Base-by-base conservation (phyloP, 2,113 vertebrate species). In the Megatriorchis doriae region DNA sequence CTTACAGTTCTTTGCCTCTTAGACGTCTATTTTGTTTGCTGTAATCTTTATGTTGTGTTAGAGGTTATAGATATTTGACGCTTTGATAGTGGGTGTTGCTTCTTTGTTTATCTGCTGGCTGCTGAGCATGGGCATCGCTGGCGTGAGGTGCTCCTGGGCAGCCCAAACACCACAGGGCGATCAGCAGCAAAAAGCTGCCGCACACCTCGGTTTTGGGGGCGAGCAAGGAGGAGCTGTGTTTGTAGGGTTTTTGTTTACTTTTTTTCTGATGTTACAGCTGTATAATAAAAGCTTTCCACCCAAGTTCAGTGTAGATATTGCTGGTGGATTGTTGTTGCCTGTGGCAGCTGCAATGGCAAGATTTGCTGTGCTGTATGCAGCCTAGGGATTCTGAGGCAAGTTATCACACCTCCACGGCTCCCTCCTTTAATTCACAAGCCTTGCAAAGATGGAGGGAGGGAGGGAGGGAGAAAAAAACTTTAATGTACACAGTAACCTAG, bases 261-360 rank as follows among this genome's bases (percentile, higher is more conserved):
- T 86, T 86, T 70, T 80, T 56, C 31, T 7, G 3, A 18, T 92
- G 86, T 90, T 92, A 78, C 55, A 83, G 65, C n/a, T 82, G 73
- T 93, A 89, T 94, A 86, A 97, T 94, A 91, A 96, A 95, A 93
- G 84, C 81, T 94, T 94, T 85, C 93, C 43, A 66, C 50, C 66
- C 22, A 53, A 65, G 80, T 61, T 92, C 2, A 0, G 77, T 56
- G 61, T 81, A 85, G 96, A 88, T 94, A 85, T 95, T 92, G 88
- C 73, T 95, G 83, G 84, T 91, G 88, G 88, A 94, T 95, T 95
- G 94, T 68, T 96, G 88, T 94, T 95, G 95, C 96, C 95, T 81
- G 66, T 94, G 94, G 96, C 97, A 77, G 93, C 77, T 0, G 4
- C 58, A 71, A 17, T 81, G 86, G 96, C 88, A 81, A 94, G 92